A percentile compares a stretch with the other conserved stretches of the same genome.
These are phyloP conservation scores for Drosophila biarmipes DNA, from an alignment of 1,140 invertebrate genomes.

Conservation along the genomic window DNA sequence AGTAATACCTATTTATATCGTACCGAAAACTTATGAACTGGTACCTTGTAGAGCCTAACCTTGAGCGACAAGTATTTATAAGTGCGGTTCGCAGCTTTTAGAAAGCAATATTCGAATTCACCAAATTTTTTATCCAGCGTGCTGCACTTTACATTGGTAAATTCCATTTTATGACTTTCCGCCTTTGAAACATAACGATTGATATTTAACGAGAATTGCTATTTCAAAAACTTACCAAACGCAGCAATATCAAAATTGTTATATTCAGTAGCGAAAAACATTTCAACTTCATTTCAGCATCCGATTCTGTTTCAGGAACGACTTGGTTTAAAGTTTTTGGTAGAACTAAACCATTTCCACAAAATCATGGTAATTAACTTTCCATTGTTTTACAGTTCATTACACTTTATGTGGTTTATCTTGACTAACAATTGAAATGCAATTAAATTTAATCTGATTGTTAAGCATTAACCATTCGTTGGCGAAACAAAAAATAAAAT, in stretches of 20 bases:
- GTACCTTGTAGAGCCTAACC: not conserved
- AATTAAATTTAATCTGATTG: not conserved
- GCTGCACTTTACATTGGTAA: constrained; percentile 27
- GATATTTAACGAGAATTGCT: too few species aligned
- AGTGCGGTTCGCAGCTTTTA: constrained; percentile 23
- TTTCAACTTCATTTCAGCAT: not conserved
- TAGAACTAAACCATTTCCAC: not conserved
- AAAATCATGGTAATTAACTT: not conserved
- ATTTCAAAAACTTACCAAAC: not conserved
- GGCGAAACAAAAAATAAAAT: too few species aligned
- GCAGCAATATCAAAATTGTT: not conserved
- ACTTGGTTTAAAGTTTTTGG: not conserved
- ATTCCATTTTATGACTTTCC: not conserved
- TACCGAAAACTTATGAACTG: constrained; percentile 14
- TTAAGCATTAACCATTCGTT: not conserved
- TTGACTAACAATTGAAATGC: not conserved
- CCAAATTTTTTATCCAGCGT: not conserved
- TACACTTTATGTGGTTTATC: not conserved
- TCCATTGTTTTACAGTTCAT: not conserved
- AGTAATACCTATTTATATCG: not conserved
- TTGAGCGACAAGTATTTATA: constrained; percentile 14
- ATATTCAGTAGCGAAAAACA: not conserved
- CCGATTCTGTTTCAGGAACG: not conserved
- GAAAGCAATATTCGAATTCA: constrained; percentile 10
- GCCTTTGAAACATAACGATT: not conserved